Base-by-base conservation (phyloP, 37 sponge, comb jelly and placozoan genomes). In the Diacarnus erythraeanus region DNA sequence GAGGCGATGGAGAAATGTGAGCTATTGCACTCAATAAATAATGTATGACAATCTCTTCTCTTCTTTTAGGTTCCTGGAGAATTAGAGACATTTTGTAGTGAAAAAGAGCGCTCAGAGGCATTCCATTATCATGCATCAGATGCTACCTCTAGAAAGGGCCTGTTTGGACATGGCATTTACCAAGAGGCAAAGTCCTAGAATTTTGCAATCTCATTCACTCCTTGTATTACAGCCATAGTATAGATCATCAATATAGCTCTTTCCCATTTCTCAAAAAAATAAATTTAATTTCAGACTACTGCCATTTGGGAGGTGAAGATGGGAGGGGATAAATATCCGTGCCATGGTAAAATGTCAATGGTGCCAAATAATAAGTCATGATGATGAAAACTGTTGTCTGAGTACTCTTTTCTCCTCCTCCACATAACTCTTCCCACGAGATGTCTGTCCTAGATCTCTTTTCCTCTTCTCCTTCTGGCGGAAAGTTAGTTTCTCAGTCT, bases 321-420 rank as follows among this genome's bases (percentile, higher is more conserved):
- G n/a, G n/a, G n/a, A n/a, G n/a, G n/a, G n/a, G n/a, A n/a, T n/a
- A n/a, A n/a, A n/a, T n/a, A n/a, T n/a, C n/a, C n/a, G n/a, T n/a
- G n/a, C n/a, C n/a, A n/a, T n/a, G n/a, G n/a, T n/a, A n/a, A n/a
- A n/a, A n/a, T n/a, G n/a, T n/a, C n/a, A n/a, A n/a, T n/a, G n/a
- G n/a, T n/a, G n/a, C n/a, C n/a, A n/a, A n/a, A n/a, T n/a, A n/a
- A n/a, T n/a, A n/a, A n/a, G n/a, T n/a, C n/a, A n/a, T n/a, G n/a
- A n/a, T 61, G 73, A 43, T 40, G 61, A 8, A 59, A 76, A 76
- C 10, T 18, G 18, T 37, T 93, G 84, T 79, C 88, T 82, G 25
- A 93, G 71, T 22, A 93, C 66, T 69, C 94, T 83, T 74, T 93
- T 93, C 65, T 93, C 94, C 56, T 93, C 94, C 58, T 93, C 94